Percentiles rank a stretch among this genome's conserved stretches.
These are phyloP conservation scores for Lepus timidus DNA, from an alignment of 2,113 vertebrate species.

Conservation along the genomic window DNA sequence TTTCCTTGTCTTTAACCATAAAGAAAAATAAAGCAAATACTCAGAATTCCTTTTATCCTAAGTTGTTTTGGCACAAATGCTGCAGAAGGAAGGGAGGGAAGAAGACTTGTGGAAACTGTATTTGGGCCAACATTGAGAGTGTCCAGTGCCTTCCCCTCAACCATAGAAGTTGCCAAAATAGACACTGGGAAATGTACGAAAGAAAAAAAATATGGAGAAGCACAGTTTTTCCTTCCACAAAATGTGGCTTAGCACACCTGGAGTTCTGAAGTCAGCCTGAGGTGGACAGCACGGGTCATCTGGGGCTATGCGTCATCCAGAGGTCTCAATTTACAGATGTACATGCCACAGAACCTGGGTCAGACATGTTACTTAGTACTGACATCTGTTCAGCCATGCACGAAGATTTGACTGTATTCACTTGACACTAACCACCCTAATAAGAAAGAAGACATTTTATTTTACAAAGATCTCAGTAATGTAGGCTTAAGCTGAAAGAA, in stretches of 20 bases:
- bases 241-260: background rate
- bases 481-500: background rate
- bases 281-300: background rate
- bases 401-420: background rate
- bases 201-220: no score
- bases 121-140: background rate
- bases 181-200: background rate
- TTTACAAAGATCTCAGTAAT: constrained; percentile 15
- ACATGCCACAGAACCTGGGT: accelerated
- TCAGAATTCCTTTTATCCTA: background rate
- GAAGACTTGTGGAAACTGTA: background rate
- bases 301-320: background rate
- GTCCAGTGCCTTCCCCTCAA: background rate
- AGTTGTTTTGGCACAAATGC: background rate
- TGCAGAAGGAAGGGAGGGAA: background rate
- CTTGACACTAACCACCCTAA: background rate
- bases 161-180: background rate
- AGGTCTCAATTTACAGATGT: background rate
- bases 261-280: background rate
- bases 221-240: background rate
- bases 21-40: background rate
- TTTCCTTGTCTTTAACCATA: constrained; percentile 22
- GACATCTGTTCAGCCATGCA: background rate
- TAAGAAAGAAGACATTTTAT: background rate
- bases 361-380: background rate